A percentile compares a stretch with the other conserved stretches of the same genome.
Conservation (phyloP, 1,140 invertebrate genomes). For the Zaprionus vittiger region DNA sequence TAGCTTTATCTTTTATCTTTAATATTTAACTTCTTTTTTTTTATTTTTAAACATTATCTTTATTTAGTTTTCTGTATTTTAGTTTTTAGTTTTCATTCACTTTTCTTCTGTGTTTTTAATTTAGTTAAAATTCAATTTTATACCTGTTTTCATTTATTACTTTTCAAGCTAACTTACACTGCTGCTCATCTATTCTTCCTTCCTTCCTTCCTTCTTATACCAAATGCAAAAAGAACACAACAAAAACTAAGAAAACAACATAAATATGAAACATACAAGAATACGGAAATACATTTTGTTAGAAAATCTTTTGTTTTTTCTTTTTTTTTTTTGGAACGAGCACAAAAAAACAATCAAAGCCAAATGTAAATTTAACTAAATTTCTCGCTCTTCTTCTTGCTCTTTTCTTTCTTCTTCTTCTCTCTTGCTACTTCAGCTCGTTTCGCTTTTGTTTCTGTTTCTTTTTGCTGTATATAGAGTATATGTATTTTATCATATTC, state of each 20-base stretch:
- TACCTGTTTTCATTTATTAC: slow-evolving; percentile 57
- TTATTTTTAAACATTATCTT: slow-evolving; percentile 11
- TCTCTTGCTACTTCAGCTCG: slow-evolving; percentile 13
- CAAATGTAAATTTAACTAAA: slow-evolving; percentile 67
- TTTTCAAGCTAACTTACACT: slow-evolving; percentile 55
- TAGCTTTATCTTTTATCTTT: background rate
- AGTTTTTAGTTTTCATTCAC: slow-evolving; percentile 21
- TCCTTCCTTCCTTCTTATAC: slow-evolving; percentile 9
- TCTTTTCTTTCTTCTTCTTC: background rate
- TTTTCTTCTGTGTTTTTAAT: slow-evolving; percentile 36
- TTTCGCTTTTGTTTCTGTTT: slow-evolving; percentile 21
- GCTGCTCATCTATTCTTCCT: background rate
- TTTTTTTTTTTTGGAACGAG: slow-evolving; percentile 23
- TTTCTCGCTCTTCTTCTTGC: slow-evolving; percentile 24
- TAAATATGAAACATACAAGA: slow-evolving; percentile 8
- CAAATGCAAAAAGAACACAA: slow-evolving; percentile 33
- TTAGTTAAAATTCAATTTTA: slow-evolving; percentile 67
- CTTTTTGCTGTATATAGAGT: slow-evolving; percentile 17
- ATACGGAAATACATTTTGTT: slow-evolving; percentile 15
- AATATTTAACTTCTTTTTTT: background rate
- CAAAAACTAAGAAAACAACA: slow-evolving; percentile 34
- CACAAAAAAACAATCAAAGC: slow-evolving; percentile 37
- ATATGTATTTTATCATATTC: slow-evolving; percentile 29
- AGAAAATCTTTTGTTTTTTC: slow-evolving; percentile 16
- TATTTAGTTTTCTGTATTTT: slow-evolving; percentile 24